These are phyloP conservation scores for Mya arenaria DNA, from an alignment of 1,140 invertebrate species.

Conservation along the genomic window DNA sequence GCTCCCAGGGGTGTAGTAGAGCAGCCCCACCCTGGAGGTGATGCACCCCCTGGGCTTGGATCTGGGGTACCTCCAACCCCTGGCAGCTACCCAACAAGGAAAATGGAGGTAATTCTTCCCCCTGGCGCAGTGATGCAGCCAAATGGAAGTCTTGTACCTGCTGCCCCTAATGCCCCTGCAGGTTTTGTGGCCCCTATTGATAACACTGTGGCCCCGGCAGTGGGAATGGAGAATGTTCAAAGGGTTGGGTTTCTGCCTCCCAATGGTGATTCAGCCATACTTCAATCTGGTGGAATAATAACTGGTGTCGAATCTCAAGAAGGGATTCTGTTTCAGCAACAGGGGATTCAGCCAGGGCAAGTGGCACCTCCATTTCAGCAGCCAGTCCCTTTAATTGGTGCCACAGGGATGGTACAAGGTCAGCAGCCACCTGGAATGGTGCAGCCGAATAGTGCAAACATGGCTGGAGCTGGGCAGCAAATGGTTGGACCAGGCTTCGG, in stretches of 20 bases:
- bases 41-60: background rate
- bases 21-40: background rate
- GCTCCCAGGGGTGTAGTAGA: background rate
- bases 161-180: background rate
- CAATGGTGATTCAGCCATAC: conserved; percentile 40
- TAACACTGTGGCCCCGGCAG: background rate
- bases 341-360: too few relatives aligned
- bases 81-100: background rate
- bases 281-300: conserved; percentile 28
- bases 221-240: background rate
- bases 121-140: background rate
- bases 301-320: too few relatives aligned
- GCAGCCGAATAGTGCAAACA: too few relatives aligned
- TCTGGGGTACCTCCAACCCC: background rate
- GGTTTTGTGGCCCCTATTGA: conserved; percentile 18
- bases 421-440: background rate
- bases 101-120: background rate
- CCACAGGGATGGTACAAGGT: background rate
- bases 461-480: too few relatives aligned
- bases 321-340: too few relatives aligned
- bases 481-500: too few relatives aligned
- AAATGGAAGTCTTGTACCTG: background rate
- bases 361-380: background rate
- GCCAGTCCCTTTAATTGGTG: background rate
- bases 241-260: background rate